phyloP scores from a whole-genome alignment of 1,140 invertebrate genomes.

The Hycleus cichorii region DNA sequence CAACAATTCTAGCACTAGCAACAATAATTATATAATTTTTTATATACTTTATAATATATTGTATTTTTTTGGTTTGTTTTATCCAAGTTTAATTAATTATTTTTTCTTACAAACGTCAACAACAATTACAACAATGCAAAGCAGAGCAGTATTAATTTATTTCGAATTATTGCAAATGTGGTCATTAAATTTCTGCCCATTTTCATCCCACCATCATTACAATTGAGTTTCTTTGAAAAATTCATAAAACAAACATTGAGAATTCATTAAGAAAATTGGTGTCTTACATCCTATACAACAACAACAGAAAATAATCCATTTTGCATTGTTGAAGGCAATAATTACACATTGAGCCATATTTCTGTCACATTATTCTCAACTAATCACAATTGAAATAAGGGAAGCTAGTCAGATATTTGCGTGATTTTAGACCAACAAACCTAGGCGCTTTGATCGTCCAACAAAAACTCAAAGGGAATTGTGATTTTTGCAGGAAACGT shows the following conservation, averaged over 20 bases:
- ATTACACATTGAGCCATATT: slow-evolving; percentile 27
- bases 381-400: neutral
- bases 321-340: slow-evolving; percentile 35
- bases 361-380: neutral
- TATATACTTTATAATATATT: slow-evolving; percentile 10
- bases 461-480: slow-evolving; percentile 5
- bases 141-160: slow-evolving; percentile 20
- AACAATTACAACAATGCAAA: slow-evolving; percentile 36
- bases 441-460: neutral
- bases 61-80: neutral
- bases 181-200: neutral
- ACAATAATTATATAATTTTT: slow-evolving; percentile 32
- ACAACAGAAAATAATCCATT: slow-evolving; percentile 17
- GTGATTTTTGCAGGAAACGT: slow-evolving; percentile 28
- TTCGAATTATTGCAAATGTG: slow-evolving; percentile 15
- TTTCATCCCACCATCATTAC: no score
- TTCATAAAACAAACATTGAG: neutral
- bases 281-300: neutral
- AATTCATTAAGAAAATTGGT: neutral
- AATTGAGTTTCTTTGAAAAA: no score
- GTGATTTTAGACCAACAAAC: neutral
- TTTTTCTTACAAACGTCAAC: slow-evolving; percentile 20
- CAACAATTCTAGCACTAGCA: slow-evolving; percentile 35
- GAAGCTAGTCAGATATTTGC: slow-evolving; percentile 17
- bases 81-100: neutral